These are phyloP conservation scores for Oreohelix idahoensis DNA, from an alignment of 1,140 invertebrate species.

Conservation along the genomic window DNA sequence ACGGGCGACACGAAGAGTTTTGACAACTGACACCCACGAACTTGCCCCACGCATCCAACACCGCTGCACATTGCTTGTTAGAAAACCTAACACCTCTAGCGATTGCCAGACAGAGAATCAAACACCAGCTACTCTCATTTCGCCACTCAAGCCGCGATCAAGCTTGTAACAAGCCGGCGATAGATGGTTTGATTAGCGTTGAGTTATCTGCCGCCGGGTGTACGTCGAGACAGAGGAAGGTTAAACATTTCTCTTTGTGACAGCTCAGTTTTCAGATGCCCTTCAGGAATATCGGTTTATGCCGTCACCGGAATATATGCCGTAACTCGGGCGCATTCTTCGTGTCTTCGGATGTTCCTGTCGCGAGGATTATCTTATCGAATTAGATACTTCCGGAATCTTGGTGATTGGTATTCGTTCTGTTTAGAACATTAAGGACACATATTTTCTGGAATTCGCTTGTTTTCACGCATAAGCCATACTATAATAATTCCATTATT, in stretches of 20 bases:
- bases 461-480: too few relatives aligned
- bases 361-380: too few relatives aligned
- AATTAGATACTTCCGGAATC: too few relatives aligned
- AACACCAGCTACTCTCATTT: neutral
- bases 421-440: too few relatives aligned
- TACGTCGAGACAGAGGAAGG: neutral
- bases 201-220: neutral
- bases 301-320: neutral
- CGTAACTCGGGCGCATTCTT: too few relatives aligned
- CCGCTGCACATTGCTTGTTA: constrained; percentile 2
- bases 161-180: constrained; percentile 10
- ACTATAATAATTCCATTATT: too few relatives aligned
- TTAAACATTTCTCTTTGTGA: neutral
- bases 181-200: constrained; percentile 1
- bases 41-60: neutral
- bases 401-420: too few relatives aligned
- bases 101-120: constrained; percentile 1
- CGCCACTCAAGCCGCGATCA: constrained; percentile 2
- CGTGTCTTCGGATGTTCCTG: too few relatives aligned
- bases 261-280: neutral
- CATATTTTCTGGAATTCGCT: too few relatives aligned
- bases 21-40: neutral
- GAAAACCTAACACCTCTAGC: constrained; percentile 13
- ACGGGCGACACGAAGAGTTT: neutral
- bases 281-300: neutral